Evolutionary conservation across 2,113 vertebrate species (phyloP).

Genomic region (Pterocles gutturalis): DNA sequence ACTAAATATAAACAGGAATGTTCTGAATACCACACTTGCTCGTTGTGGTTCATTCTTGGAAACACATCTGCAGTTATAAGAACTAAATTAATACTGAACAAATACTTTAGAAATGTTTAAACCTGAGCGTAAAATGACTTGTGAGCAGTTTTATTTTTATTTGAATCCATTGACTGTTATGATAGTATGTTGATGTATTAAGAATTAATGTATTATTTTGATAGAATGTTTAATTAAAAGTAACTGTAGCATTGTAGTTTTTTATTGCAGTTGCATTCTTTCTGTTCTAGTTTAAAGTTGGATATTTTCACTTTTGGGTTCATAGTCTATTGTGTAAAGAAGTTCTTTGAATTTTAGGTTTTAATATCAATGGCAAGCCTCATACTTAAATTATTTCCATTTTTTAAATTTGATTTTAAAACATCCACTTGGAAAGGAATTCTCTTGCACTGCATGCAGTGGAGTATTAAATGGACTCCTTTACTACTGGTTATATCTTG

Average conservation of each 20-base stretch:
- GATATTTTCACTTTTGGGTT: background rate
- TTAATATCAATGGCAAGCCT: background rate
- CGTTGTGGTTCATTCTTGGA: background rate
- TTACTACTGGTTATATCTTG: background rate
- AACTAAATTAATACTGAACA: background rate
- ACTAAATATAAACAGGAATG: background rate
- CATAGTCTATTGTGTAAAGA: background rate
- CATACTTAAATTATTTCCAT: background rate
- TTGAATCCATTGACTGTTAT: background rate
- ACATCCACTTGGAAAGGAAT: background rate
- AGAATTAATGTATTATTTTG: background rate
- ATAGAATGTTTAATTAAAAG: background rate
- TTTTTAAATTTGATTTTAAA: background rate
- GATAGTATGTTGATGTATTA: too few relatives aligned
- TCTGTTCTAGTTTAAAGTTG: background rate
- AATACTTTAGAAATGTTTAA: background rate
- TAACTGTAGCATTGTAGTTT: background rate
- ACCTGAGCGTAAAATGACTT: background rate
- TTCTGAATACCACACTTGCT: background rate
- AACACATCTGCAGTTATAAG: background rate
- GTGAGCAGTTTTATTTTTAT: background rate
- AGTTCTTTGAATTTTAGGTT: background rate
- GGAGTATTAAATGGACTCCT: background rate
- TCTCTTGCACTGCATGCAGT: background rate
- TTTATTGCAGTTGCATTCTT: background rate